Evolutionary conservation across 2,113 vertebrate genomes (phyloP), one percentile per base, ranked within the genome.

Genomic region (Eptatretus burgeri): DNA sequence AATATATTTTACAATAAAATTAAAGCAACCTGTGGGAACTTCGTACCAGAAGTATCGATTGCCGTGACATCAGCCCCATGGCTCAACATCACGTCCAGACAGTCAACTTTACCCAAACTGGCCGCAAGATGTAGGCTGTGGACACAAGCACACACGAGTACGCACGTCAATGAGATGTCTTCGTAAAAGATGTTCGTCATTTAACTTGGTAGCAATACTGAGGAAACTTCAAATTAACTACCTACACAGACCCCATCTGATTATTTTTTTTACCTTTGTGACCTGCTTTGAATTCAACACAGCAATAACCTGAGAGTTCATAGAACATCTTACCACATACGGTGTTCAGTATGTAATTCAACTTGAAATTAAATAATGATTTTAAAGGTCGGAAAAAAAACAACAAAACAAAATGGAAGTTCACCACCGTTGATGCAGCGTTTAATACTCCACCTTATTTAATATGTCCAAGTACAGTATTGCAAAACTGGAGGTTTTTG

Each of bases 101-200:
- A 95, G 41, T 94, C 91, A 2, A 71, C 70, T 11, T 83, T 82
- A 49, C 91, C 91, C 51, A 79, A 86, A 0, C 73, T 71, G 41
- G 84, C 85, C 62, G 91, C 87, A 67, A 85, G 77, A 68, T 98
- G 91, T 69, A 98, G 83, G 63, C 91, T 85, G 69, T 41, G 64
- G 68, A 63, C 71, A 74, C 64, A 73, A 51, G 70, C 2, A 13
- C 68, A 66, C 64, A 74, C 5, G 66, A 66, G n/a, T n/a, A n/a
- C n/a, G n/a, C 67, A 49, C 62, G n/a, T 65, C 63, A 66, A 14
- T 19, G 50, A 62, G 49, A 62, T 67, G 69, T 70, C 71, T 68
- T 68, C 63, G 73, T 69, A 62, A 50, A 66, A 69, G 66, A 68
- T 69, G 62, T 51, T 64, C 1, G 65, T 67, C 69, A 67, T 72